Base-by-base conservation (phyloP, 2,113 vertebrate genomes). In the Marmota monax region DNA sequence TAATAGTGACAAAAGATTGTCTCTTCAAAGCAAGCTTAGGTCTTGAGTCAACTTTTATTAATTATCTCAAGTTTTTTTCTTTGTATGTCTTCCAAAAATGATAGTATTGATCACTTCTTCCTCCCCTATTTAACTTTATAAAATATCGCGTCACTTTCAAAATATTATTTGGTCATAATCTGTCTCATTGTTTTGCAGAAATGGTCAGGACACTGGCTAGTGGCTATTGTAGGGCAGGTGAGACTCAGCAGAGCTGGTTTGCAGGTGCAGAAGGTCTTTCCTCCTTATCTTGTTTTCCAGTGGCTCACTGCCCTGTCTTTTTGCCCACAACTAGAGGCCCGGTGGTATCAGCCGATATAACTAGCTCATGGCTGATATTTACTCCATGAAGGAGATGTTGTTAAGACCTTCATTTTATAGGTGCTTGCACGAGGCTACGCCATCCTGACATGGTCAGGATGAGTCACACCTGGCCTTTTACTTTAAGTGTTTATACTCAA, bases 401-500 rank as follows among this genome's bases (percentile, higher is more conserved):
- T 79, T 32, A 67, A 51, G 45, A 18, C 13, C 78, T 91, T 93
- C 69, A 27, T 63, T 80, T 63, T 74, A 20, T n/a, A 74, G 89
- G 69, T 53, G 74, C 61, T 89, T 42, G 13, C 42, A 12, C 0
- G 5, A 65, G 82, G 76, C 34, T 23, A 4, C 0, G 3, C 22
- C 7, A 42, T 53, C 0, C 34, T 69, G 48, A 51, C 20, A 29
- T 29, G 39, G 51, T 45, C 27, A 63, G 76, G 29, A 27, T 10
- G 61, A 63, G 23, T 69, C 34, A 37, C 20, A 58, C 53, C 32
- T 13, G 74, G 51, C 39, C 69, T 42, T 67, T 82, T 82, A 58
- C n/a, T 7, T 37, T 23, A 7, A 7, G 53, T 1, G 18, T 32
- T 37, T 29, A 9, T 0, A 0, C 25, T 32, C 5, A 34, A 0